Evolutionary conservation across 2,113 vertebrate species (phyloP), one percentile per base, ranked within the genome.

Genomic region (Cheirogaleus medius): DNA sequence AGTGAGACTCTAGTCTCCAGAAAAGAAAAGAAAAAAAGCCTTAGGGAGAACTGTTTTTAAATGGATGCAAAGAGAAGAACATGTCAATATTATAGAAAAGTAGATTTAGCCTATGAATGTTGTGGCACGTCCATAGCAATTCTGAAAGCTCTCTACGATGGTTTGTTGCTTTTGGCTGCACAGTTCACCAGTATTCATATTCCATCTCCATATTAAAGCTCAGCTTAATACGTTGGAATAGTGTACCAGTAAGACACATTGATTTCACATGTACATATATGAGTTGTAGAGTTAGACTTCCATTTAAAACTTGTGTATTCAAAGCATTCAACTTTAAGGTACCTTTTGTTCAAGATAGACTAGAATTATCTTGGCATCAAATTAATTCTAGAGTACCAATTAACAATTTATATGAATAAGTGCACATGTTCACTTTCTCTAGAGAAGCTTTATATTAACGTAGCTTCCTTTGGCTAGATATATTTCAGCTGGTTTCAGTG

Each of bases 401-500:
- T 84, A 42, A 42, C 2, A 42, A 47, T 90, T 82, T 66, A 4
- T 91, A 5, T 58, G 64, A 90, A 27, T 86, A 68, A 74, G 76
- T 54, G 23, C 11, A 47, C 6, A 8, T 80, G 29, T 80, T 68
- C 15, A 27, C 14, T 93, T 80, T 91, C 32, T 81, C 47, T 76
- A 11, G 12, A 93, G 34, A 94, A 83, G 13, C 8, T 89, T 80
- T 66, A 6, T 83, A 60, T 90, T 94, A 94, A 96, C n/a, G 71
- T 14, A 54, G 8, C 97, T 92, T 97, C n/a, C 69, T 95, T 97
- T 97, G 44, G 23, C 68, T 97, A 99, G 99, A 99, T 95, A 34
- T 63, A 4, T 99, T 99, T 98, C 99, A 99, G 82, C 98, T 99
- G 96, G 98, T 99, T 49, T 99, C 99, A 0, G 91, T 99, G 49